Evolutionary conservation across 1,140 invertebrate genomes (phyloP), one percentile per base, ranked within the genome.

Genomic region (Aethina tumida): DNA sequence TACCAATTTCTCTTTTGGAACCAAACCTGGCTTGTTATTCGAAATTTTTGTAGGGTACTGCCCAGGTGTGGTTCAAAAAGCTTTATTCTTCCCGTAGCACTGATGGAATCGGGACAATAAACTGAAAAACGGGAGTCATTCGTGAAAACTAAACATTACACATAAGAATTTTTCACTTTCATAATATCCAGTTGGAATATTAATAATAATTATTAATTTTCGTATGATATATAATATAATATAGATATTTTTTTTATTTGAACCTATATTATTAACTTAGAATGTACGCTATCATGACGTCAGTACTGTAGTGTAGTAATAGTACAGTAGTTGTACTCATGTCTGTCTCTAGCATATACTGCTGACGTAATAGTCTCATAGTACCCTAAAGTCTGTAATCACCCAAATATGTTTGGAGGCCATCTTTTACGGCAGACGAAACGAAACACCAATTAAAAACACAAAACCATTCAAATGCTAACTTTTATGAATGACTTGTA

Each of bases 311-410:
- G n/a, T n/a, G n/a, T n/a, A n/a, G n/a, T n/a, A n/a, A n/a, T n/a
- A n/a, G n/a, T n/a, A n/a, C n/a, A n/a, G n/a, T n/a, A n/a, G n/a
- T n/a, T n/a, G n/a, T 39, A 33, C 37, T 40, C 27, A 38, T 29
- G 30, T n/a, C 28, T 34, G 19, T 37, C 14, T 45, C 25, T 47
- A 31, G 44, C 38, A 41, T 29, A 35, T 35, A 37, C 42, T 39
- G 37, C 32, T 43, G 33, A 46, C 24, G 35, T 27, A 43, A 45
- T 29, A 13, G 29, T 16, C 31, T n/a, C n/a, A n/a, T n/a, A n/a
- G n/a, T n/a, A n/a, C n/a, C n/a, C n/a, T n/a, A n/a, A n/a, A n/a
- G n/a, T n/a, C n/a, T n/a, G n/a, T n/a, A n/a, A n/a, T n/a, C n/a
- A n/a, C n/a, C n/a, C n/a, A n/a, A n/a, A n/a, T n/a, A n/a, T n/a